Conservation (phyloP, 1,140 invertebrate species). For the Aphidius ervi region DNA sequence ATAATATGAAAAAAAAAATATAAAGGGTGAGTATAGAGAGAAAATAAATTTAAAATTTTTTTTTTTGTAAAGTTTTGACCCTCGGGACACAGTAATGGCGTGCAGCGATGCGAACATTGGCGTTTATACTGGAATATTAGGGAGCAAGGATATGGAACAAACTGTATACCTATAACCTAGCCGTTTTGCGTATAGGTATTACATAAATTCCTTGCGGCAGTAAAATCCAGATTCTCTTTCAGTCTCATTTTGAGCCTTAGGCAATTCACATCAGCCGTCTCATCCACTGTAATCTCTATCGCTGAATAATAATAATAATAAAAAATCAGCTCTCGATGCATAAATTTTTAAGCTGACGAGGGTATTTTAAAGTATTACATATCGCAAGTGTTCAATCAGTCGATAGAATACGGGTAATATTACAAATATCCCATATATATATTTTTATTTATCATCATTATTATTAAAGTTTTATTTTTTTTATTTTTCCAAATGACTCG, state of each 20-base stretch:
- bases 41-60: conserved; percentile 25
- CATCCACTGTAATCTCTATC: conserved; percentile 24
- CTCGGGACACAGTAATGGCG: conserved; percentile 29
- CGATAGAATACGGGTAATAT: not conserved
- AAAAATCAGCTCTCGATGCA: conserved; percentile 11
- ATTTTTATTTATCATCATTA: not conserved
- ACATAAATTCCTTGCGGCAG: conserved; percentile 26
- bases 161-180: conserved; percentile 12
- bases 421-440: not conserved
- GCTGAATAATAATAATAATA: conserved; percentile 18
- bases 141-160: conserved; percentile 18
- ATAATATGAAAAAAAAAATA: not conserved
- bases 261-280: conserved; percentile 23
- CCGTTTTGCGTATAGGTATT: conserved; percentile 21
- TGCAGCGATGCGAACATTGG: conserved; percentile 25
- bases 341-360: conserved; percentile 17
- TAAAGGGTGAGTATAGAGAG: conserved; percentile 8
- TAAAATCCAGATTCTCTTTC: conserved; percentile 22
- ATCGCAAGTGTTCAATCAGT: conserved; percentile 6
- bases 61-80: conserved; percentile 31
- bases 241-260: conserved; percentile 15
- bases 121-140: conserved; percentile 28
- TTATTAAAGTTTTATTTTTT: not conserved
- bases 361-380: not conserved
- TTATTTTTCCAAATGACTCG: not conserved